A percentile compares a stretch with the other conserved stretches of the same genome.
Conservation (phyloP, 2,113 vertebrate genomes). For the Ibidorhyncha struthersii region DNA sequence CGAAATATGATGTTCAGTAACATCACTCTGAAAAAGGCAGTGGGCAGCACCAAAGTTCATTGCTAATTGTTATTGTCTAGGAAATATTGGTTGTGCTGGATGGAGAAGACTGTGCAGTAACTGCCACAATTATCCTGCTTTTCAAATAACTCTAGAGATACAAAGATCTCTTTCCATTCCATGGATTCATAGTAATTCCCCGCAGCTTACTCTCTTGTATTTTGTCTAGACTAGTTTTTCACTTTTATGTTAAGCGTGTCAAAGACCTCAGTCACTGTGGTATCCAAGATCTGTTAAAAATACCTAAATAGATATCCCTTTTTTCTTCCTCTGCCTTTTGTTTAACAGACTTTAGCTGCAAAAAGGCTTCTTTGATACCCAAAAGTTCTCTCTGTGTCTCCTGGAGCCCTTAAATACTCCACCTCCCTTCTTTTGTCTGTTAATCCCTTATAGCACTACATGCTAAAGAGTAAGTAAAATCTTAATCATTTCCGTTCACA, state of each 20-base stretch:
- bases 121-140: not conserved
- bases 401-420: not conserved
- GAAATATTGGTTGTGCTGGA: not conserved
- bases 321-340: not conserved
- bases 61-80: not conserved
- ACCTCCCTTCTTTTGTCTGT: not conserved
- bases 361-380: not conserved
- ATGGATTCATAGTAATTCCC: not conserved
- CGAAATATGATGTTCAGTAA: not conserved
- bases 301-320: not conserved
- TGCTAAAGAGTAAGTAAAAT: not conserved
- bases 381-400: not conserved
- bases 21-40: not conserved
- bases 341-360: not conserved
- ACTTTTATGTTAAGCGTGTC: not conserved
- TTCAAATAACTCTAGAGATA: not conserved
- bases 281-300: not conserved
- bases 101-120: not conserved
- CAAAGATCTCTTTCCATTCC: not conserved
- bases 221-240: not conserved
- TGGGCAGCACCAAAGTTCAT: not conserved
- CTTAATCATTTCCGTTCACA: not conserved
- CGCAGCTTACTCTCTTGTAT: not conserved
- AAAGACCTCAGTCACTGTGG: not conserved
- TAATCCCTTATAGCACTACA: not conserved